Conservation (phyloP, 2,797 vertebrate genomes). For the Orestias chungarensis region DNA sequence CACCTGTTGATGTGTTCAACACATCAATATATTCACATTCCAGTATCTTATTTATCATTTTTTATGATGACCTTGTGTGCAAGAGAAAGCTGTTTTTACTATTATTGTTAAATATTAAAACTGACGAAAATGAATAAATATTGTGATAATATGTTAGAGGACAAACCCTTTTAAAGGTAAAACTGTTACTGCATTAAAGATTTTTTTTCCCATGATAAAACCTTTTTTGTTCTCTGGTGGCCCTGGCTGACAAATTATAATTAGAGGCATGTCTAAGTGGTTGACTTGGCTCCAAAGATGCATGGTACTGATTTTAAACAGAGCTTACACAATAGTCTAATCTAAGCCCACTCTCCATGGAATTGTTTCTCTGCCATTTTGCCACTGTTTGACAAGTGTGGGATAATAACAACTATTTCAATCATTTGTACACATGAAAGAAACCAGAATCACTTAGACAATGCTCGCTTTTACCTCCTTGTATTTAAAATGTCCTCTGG, state of each 20-base stretch:
- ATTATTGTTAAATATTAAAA: background rate
- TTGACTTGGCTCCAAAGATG: conserved; percentile 20
- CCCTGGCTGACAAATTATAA: conserved; percentile 28
- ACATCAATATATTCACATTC: no score
- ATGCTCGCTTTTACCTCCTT: conserved; percentile 4
- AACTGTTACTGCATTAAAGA: background rate
- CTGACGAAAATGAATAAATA: background rate
- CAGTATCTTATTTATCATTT: background rate
- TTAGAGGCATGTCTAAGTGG: conserved; percentile 35
- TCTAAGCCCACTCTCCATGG: conserved; percentile 16
- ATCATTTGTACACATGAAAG: conserved; percentile 22
- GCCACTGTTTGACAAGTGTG: conserved; percentile 9
- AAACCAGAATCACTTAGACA: conserved; percentile 9
- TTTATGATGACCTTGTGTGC: background rate
- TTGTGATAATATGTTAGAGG: background rate
- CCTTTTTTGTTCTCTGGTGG: conserved; percentile 10
- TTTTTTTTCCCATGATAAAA: background rate
- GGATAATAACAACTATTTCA: conserved; percentile 15
- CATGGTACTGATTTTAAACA: conserved; percentile 39
- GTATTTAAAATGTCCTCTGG: conserved; percentile 15
- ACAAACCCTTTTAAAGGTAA: background rate
- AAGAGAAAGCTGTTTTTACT: no score
- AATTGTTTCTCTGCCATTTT: conserved; percentile 22
- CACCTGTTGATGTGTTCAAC: no score
- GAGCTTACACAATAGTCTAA: conserved; percentile 24